Conservation (phyloP, 2,113 vertebrate genomes). For the Orycteropus afer region DNA sequence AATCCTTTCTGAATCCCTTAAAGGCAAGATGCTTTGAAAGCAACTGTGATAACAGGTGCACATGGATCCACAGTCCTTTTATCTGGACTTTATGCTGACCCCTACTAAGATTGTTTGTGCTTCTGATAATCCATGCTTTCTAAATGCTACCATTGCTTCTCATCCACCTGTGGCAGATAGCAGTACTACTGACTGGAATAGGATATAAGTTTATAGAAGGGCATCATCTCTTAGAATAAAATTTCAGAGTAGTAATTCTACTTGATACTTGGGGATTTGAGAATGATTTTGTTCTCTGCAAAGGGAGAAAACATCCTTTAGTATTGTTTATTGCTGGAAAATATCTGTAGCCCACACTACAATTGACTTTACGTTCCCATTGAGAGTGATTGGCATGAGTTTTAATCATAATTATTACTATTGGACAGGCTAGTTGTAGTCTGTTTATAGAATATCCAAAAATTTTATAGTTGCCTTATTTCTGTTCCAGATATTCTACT, state of each 20-base stretch:
- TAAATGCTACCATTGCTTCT: neutral
- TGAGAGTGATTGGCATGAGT: neutral
- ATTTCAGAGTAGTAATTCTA: neutral
- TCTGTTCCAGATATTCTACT: neutral
- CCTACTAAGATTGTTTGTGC: neutral
- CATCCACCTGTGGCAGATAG: slow-evolving; percentile 4
- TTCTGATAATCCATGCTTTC: neutral
- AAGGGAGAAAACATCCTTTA: neutral
- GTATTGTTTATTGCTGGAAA: slow-evolving; percentile 19
- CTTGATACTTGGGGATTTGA: neutral
- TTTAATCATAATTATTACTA: neutral
- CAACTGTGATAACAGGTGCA: neutral
- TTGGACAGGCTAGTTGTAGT: neutral
- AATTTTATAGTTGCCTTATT: neutral
- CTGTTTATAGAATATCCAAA: neutral
- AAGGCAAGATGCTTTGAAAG: neutral
- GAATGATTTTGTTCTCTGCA: neutral
- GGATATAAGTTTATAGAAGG: neutral
- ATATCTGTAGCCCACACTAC: neutral
- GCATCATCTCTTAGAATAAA: neutral
- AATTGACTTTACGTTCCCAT: neutral
- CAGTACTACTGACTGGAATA: neutral
- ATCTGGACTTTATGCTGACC: neutral
- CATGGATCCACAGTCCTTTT: neutral
- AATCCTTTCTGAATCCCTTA: neutral